Base-by-base conservation (phyloP, 2,888 invertebrate species). In the Spisula subtruncata region DNA sequence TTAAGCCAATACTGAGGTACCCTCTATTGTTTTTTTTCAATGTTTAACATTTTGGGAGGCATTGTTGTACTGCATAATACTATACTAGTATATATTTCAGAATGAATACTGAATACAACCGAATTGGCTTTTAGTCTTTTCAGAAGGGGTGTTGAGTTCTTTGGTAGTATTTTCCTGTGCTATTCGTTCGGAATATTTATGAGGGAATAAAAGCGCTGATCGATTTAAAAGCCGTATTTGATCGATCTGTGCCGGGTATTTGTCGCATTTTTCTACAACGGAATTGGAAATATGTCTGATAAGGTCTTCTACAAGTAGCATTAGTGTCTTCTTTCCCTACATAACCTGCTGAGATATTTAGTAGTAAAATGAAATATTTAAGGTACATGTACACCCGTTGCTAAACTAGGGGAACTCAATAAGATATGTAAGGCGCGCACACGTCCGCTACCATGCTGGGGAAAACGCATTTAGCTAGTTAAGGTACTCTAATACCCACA, bases 11-110 rank as follows among this genome's bases (percentile, higher is more conserved):
- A n/a, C n/a, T n/a, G n/a, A n/a, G n/a, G n/a, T n/a, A 16, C 18
- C n/a, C 16, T 32, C 25, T 32, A 75, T 75, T 75, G 75, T 75
- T 75, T 25, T 75, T 71, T 75, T 75, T 35, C 75, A 32, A 75
- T 35, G 75, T 75, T 35, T 75, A 75, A 35, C 12, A 75, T 75
- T 75, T 75, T 12, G 60, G 60, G 60, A 66, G 60, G 5, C 25
- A 5, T 41, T 5, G 8, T 41, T 41, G 41, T 41, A 41, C 41
- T 41, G 2, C 8, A 8, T 2, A 5, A 66, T 25, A 25, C n/a
- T n/a, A n/a, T n/a, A n/a, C n/a, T 25, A 25, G 41, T 5, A 25
- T 66, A 25, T 25, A 66, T 25, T n/a, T 25, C 8, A 66, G 25
- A 10, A 6, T 66, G 25, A 25, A 25, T 18, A n/a, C 18, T 56